Base-by-base conservation (phyloP, 2,888 invertebrate species). In the Lithophane ornitopus region DNA sequence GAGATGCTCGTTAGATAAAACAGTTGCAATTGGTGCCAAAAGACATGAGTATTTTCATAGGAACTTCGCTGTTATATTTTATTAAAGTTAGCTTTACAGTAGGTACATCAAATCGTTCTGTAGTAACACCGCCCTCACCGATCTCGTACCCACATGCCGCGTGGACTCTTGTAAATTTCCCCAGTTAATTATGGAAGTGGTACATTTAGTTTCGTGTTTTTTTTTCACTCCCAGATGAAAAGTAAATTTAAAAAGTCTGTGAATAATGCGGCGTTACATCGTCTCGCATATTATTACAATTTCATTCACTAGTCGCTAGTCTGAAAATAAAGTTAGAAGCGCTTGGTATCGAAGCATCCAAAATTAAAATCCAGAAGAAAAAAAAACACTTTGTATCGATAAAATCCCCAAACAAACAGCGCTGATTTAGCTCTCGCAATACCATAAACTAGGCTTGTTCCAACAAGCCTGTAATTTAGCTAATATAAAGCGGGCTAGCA, bases 321-420 rank as follows among this genome's bases (percentile, higher is more conserved):
- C 75, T 75, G 41, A 74, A 86, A 86, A 80, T 80, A 80, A 80
- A 78, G 3, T 12, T 28, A 34, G 22, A 39, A 49, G 4, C 68
- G n/a, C 41, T 82, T 46, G 39, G 14, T 70, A 80, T 74, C 26
- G 19, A 65, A 74, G 54, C 44, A 72, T 61, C 68, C 49, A 59
- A 84, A 76, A 69, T 74, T 34, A 72, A 80, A 75, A 49, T 49
- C 26, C 41, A 59, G n/a, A n/a, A n/a, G n/a, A 67, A 80, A 81
- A 65, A 59, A 68, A 81, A 84, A 74, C 61, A 44, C 34, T 59
- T 69, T 22, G 67, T 62, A 74, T 80, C 76, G 75, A 70, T 74
- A 76, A 81, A 86, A 76, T 73, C 61, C 58, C 59, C 73, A 76
- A 85, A 83, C 72, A 77, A 83, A 83, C 76, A 74, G 69, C 49